phyloP scores from a whole-genome alignment of 2,113 vertebrate genomes.

The Nesoenas mayeri region DNA sequence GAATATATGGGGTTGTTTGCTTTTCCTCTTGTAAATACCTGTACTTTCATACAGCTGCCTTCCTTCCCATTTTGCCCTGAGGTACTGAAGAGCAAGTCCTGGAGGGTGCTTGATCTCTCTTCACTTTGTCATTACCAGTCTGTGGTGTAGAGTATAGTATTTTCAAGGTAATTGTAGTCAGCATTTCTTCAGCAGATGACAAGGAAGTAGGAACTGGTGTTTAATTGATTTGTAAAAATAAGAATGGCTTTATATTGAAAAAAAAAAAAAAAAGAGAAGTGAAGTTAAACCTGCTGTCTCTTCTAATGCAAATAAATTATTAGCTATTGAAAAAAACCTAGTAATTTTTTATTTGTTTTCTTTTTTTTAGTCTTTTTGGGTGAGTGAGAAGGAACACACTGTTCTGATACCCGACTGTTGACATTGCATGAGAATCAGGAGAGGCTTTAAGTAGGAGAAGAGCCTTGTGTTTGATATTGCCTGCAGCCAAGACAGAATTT shows the following conservation, averaged over 20 bases:
- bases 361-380: neutral
- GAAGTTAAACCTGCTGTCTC: neutral
- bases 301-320: neutral
- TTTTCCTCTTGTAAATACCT: neutral
- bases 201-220: neutral
- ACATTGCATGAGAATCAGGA: rapidly evolving
- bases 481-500: neutral
- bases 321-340: neutral
- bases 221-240: neutral
- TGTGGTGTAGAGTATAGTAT: rapidly evolving
- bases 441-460: neutral
- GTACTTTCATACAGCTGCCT: rapidly evolving
- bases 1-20: neutral
- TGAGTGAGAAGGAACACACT: rapidly evolving
- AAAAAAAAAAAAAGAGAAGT: neutral
- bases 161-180: neutral
- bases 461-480: too few relatives aligned
- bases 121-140: neutral
- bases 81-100: neutral
- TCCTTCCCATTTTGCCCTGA: too few relatives aligned
- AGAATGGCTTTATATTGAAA: neutral
- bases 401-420: neutral
- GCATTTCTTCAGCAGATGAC: neutral
- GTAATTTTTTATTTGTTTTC: neutral
- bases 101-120: neutral